phyloP scores from a whole-genome alignment of 2,113 vertebrate species.

The Gallinago undulata region DNA sequence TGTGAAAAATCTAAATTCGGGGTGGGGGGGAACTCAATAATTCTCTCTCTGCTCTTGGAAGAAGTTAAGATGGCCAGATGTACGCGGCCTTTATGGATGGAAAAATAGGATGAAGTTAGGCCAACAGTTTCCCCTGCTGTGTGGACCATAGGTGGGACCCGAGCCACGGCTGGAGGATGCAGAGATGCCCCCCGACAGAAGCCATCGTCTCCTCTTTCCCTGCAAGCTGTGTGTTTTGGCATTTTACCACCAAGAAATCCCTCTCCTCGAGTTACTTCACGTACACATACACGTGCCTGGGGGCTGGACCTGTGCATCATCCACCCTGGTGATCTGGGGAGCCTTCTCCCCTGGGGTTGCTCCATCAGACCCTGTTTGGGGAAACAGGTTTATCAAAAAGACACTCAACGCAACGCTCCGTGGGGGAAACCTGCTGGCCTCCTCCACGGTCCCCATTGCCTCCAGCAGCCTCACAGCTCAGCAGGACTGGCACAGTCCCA shows the following conservation, averaged over 20 bases:
- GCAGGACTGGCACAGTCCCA: fast-evolving
- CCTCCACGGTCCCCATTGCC: neutral
- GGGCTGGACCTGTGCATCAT: neutral
- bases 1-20: neutral
- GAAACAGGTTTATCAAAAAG: neutral
- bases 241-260: neutral
- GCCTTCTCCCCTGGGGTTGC: neutral
- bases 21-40: neutral
- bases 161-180: neutral
- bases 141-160: neutral
- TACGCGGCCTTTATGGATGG: neutral
- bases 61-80: neutral
- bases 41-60: neutral
- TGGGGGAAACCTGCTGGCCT: neutral
- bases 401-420: fast-evolving
- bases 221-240: neutral
- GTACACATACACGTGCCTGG: fast-evolving
- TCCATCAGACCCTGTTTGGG: neutral
- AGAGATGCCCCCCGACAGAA: neutral
- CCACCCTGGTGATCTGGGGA: neutral
- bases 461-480: neutral
- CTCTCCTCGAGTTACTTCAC: neutral
- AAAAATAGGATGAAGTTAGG: neutral
- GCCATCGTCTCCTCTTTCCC: neutral
- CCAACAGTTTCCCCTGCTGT: fast-evolving